Base-by-base conservation (phyloP, 2,113 vertebrate species). In the Baryphthengus martii region DNA sequence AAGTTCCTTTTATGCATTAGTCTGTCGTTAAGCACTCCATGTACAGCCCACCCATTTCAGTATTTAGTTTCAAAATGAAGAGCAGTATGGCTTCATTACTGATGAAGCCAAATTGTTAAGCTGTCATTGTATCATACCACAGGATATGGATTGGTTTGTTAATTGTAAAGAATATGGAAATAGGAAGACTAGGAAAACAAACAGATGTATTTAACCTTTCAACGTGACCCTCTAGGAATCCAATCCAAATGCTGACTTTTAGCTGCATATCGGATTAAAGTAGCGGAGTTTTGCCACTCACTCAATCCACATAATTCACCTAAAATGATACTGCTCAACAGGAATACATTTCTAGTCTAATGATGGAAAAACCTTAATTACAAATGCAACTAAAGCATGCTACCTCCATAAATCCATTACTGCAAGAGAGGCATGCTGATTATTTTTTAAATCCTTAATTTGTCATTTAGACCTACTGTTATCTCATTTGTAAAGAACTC, bases 361-460 rank as follows among this genome's bases (percentile, higher is more conserved):
- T 94, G 97, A 98, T 93, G 94, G 95, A 97, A 95, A 94, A 94
- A 74, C 37, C 61, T 94, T 97, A 96, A 98, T 98, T 98, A 98
- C 75, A 97, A 98, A 97, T 96, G 89, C 96, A 95, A 96, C 94
- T 97, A 89, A 95, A 96, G 92, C 90, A 91, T 94, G 95, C 87
- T 96, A 97, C 83, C 85, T 90, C 84, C 71, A 95, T 95, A 97
- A 86, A 97, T 97, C 95, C 97, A 97, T 95, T 97, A 96, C 78
- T 93, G 93, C 71, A 93, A 97, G 89, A 97, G 96, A 96, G 94
- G 97, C 97, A 96, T 88, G 95, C 94, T 97, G 96, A 96, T 96
- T 96, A 96, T 97, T 98, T 98, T 96, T 97, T 72, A 98, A 97
- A 97, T 97, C 96, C 86, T 97, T 97, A 98, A 98, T 98, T 98